A percentile compares a stretch with the other conserved stretches of the same genome.
Conservation (phyloP, 2,113 vertebrate species). For the Psophia crepitans region DNA sequence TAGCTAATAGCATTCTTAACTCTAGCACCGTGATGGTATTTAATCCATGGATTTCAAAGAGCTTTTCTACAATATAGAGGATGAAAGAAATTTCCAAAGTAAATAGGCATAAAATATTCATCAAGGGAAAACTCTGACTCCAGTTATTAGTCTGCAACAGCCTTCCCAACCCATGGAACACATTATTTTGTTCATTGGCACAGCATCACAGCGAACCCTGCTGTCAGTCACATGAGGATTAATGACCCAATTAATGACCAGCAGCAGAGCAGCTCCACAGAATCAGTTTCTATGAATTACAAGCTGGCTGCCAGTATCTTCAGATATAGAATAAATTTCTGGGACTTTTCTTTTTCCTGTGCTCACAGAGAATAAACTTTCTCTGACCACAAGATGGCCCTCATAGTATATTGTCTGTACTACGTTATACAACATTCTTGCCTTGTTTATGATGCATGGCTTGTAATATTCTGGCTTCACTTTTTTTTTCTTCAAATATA, state of each 20-base stretch:
- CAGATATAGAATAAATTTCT: background rate
- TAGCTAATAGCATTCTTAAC: background rate
- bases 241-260: background rate
- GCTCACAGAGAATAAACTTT: background rate
- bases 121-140: background rate
- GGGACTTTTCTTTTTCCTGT: background rate
- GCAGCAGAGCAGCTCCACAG: background rate
- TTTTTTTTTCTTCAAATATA: no score
- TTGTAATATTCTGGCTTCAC: background rate
- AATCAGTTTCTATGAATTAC: background rate
- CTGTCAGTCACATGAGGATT: background rate
- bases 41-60: background rate
- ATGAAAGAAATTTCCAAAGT: background rate
- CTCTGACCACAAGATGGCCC: slow-evolving; percentile 66
- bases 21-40: background rate
- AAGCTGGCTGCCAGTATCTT: background rate
- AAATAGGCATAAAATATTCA: background rate
- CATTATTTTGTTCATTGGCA: background rate
- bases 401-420: slow-evolving; percentile 4
- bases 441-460: background rate
- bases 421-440: no score
- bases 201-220: background rate
- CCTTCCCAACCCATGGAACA: background rate
- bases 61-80: background rate
- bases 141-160: background rate